Evolutionary conservation across 2,113 vertebrate genomes (phyloP).

Genomic region (Otolemur garnettii): DNA sequence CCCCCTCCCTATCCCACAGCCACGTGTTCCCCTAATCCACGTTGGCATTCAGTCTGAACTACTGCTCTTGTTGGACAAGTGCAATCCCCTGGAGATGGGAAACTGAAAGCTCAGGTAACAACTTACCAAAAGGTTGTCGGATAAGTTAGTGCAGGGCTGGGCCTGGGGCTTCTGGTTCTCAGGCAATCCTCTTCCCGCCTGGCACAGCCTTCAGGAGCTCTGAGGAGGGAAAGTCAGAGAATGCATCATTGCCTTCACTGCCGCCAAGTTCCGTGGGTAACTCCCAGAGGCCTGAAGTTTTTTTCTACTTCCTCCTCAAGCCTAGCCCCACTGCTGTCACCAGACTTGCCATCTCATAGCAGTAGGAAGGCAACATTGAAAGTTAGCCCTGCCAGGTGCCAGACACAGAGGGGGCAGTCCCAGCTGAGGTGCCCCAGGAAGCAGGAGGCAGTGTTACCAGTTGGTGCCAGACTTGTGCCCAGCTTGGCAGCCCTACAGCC

Average conservation of each 20-base stretch:
- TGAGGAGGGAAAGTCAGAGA: neutral
- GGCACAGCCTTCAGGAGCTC: neutral
- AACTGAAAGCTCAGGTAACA: neutral
- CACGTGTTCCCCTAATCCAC: fast-evolving
- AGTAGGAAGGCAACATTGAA: neutral
- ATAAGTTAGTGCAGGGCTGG: neutral
- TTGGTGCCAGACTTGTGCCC: neutral
- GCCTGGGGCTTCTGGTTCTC: neutral
- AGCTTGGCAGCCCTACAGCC: no score
- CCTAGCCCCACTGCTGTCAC: neutral
- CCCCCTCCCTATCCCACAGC: neutral
- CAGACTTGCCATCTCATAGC: neutral
- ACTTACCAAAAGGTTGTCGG: neutral
- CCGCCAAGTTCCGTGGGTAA: fast-evolving
- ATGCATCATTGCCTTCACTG: fast-evolving
- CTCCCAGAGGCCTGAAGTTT: neutral
- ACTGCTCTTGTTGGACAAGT: neutral
- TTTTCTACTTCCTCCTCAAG: neutral
- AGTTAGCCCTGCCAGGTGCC: neutral
- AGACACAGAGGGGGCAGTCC: neutral
- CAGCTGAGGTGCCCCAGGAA: neutral
- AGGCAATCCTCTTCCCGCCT: fast-evolving
- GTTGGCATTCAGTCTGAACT: fast-evolving
- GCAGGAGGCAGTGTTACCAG: neutral
- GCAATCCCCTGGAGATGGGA: neutral